Base-by-base conservation (phyloP, 2,797 vertebrate genomes). In the Ciconia nigra region DNA sequence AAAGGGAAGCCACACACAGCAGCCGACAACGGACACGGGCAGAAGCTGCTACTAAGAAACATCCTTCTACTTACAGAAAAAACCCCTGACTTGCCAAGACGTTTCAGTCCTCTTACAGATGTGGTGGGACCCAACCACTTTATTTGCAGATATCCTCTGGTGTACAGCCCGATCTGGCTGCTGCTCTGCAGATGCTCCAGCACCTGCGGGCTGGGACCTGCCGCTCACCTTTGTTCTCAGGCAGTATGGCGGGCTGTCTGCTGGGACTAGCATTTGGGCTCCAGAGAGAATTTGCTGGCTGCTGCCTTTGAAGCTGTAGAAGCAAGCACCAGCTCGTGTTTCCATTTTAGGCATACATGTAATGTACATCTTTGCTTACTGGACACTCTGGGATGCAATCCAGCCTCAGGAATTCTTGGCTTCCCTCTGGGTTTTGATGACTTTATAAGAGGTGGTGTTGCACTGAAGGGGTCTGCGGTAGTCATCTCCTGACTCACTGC, bases 1-100 rank as follows among this genome's bases (percentile, higher is more conserved):
- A 98, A 94, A 94, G 57, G 77, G 71, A 95, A 94, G 95, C 95
- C 93, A 71, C 79, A 67, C 90, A 95, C 96, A 95, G 88, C 92
- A 93, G 83, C 59, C 70, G 16, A 73, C 46, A 25, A 82, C 0
- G 29, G 90, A 91, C 92, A 93, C 22, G 44, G 94, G 94, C 82
- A 91, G 72, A 89, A 96, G 42, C 70, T 89, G 72, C 84, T 85
- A 70, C 80, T 89, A 83, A 70, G 82, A 92, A 92, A 79, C 58
- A 66, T 87, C 39, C 54, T 92, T 89, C 44, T 55, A 33, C 78
- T 91, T 72, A 42, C 18, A 94, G 33, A 9, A 65, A 86, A 55
- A 62, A 66, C 9, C 0, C 4, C 19, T 6, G 20, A 90, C 78
- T 78, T 86, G 39, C 66, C 17, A 7, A 91, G n/a, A 63, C 39